A percentile compares a stretch with the other conserved stretches of the same genome.
Evolutionary conservation across 2,888 invertebrate species (phyloP).

Genomic region (Rhagonycha lutea): DNA sequence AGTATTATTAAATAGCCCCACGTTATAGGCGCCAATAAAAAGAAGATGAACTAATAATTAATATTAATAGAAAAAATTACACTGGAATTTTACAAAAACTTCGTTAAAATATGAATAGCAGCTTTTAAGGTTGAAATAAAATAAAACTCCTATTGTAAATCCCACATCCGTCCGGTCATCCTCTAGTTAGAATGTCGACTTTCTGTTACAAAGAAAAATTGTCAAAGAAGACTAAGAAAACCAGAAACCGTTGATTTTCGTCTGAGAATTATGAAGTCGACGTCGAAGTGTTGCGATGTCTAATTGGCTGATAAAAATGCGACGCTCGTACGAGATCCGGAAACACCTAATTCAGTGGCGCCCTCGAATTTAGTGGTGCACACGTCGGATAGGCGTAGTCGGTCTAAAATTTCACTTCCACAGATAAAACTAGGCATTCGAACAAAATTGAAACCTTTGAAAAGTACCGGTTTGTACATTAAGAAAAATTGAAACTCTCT

Average conservation of each 20-base stretch:
- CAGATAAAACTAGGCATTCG: conserved; percentile 23
- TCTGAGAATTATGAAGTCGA: conserved; percentile 34
- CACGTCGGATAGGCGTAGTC: conserved; percentile 15
- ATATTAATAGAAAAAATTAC: no score
- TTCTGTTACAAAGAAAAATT: not conserved
- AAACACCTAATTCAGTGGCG: conserved; percentile 43
- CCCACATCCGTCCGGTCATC: not conserved
- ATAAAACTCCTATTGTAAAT: not conserved
- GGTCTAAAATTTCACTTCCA: conserved; percentile 25
- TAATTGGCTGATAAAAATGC: conserved; percentile 54
- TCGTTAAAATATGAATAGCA: not conserved
- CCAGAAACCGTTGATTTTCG: not conserved
- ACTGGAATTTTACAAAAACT: not conserved
- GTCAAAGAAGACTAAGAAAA: not conserved
- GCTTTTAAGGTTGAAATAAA: not conserved
- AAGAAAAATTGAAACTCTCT: conserved; percentile 25
- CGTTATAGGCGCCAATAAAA: no score
- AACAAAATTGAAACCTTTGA: conserved; percentile 33
- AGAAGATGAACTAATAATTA: no score
- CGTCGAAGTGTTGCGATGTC: conserved; percentile 46
- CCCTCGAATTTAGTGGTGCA: conserved; percentile 28
- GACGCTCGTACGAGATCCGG: conserved; percentile 45
- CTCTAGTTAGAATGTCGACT: not conserved
- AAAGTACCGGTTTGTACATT: conserved; percentile 18
- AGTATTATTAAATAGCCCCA: no score